These are phyloP conservation scores for Camelus dromedarius DNA, from an alignment of 2,113 vertebrate species.

Conservation along the genomic window DNA sequence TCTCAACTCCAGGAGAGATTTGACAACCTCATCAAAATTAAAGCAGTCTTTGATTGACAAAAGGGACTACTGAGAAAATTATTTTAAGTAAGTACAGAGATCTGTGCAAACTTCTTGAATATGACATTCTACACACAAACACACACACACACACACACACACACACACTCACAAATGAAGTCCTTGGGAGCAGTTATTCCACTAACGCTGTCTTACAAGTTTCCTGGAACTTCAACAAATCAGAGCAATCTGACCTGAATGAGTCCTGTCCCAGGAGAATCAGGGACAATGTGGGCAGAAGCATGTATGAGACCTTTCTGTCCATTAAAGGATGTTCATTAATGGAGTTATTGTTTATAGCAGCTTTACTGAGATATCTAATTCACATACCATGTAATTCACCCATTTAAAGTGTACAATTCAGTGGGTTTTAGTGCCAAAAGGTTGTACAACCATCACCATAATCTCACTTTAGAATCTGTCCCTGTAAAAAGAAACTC, in stretches of 20 bases:
- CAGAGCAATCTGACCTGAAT: background rate
- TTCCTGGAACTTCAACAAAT: background rate
- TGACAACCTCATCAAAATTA: background rate
- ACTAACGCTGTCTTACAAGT: background rate
- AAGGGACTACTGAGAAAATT: background rate
- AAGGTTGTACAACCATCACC: background rate
- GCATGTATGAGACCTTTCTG: background rate
- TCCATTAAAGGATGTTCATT: background rate
- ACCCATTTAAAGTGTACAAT: background rate
- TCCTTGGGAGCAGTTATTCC: background rate
- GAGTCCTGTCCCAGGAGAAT: background rate
- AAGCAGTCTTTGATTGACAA: background rate
- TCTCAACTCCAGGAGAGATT: background rate
- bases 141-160: no score
- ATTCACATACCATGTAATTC: background rate
- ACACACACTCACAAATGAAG: background rate
- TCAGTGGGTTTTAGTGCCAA: background rate
- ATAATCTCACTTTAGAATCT: slow-evolving; percentile 4
- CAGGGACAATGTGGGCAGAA: background rate
- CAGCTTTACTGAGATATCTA: background rate
- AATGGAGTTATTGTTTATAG: background rate
- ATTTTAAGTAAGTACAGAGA: background rate
- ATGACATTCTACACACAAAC: background rate
- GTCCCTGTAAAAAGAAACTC: background rate
- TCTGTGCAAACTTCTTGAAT: background rate